Evolutionary conservation across 2,797 vertebrate genomes (phyloP), one percentile per base, ranked within the genome.

Genomic region (Mastacembelus armatus): DNA sequence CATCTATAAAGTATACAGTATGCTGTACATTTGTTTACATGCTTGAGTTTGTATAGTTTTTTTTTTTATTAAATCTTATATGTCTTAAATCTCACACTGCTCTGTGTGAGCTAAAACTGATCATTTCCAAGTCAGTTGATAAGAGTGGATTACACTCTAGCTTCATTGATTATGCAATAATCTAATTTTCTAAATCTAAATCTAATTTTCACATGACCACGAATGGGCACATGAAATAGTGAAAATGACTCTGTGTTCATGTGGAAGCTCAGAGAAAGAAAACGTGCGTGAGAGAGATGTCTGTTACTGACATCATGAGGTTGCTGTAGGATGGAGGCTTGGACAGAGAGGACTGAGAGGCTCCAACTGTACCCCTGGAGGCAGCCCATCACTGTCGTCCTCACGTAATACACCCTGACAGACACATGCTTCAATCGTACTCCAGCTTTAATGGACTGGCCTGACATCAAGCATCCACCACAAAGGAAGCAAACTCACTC

Each of bases 391-490:
- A 85, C 77, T 77, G 86, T 87, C 87, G 10, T 69, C 58, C 73
- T 77, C 45, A 12, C 71, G 85, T 86, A 90, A 91, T 66, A 6
- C 1, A n/a, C 54, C 62, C 83, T 69, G 89, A 90, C 87, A 87
- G 80, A 90, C 84, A 86, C 76, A 85, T 70, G 63, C 80, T 80
- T 69, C 70, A 71, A 79, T 75, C 42, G 56, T 67, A 77, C 72
- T 84, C 77, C 0, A 29, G 60, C 58, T 80, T 74, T 89, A 89
- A 89, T 82, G 85, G 85, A 88, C 80, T 84, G 83, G n/a, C 69
- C 12, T 85, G 88, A 88, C 88, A 86, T 80, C 58, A 71, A 78
- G 56, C 66, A n/a, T 71, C 70, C 77, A 48, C 58, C 24, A 74
- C 45, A 36, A 70, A 71, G 66, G 52, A 81, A 55, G 65, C 7